A percentile compares a stretch with the other conserved stretches of the same genome.
phyloP scores from a whole-genome alignment of 2,113 vertebrate species.

The Peromyscus polionotus region DNA sequence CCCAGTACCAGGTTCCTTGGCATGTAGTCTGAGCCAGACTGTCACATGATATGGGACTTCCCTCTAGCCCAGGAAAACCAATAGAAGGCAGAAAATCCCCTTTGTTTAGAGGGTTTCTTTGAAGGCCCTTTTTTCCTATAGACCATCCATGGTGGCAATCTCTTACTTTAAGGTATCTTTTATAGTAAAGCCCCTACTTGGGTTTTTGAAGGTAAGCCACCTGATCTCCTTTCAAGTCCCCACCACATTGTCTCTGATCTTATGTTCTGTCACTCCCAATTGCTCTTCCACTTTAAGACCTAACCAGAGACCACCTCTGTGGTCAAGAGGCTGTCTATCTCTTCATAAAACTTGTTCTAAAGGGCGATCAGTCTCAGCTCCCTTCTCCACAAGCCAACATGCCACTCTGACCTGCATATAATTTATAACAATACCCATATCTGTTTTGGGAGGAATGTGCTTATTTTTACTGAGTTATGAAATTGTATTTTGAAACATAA shows the following conservation, averaged over 20 bases:
- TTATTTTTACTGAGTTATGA: background rate
- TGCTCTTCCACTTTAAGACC: background rate
- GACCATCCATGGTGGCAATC: no score
- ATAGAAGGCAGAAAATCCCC: background rate
- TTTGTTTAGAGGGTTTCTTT: background rate
- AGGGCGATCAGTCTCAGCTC: background rate
- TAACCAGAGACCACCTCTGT: background rate
- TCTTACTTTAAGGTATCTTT: background rate
- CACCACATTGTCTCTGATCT: background rate
- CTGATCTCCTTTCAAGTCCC: no score
- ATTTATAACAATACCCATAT: background rate
- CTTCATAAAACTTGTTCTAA: background rate
- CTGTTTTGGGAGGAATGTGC: background rate
- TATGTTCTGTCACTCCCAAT: no score
- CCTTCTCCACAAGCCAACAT: background rate
- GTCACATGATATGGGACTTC: background rate
- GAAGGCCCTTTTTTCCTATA: background rate
- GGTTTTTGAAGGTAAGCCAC: background rate
- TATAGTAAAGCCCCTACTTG: background rate
- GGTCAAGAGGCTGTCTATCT: no score
- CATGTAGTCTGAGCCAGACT: background rate
- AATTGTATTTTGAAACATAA: background rate
- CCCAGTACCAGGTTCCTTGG: no score
- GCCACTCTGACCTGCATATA: background rate
- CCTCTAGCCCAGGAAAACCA: background rate